Conservation (phyloP, 1,140 invertebrate species). For the Chrysomallon squamiferum region DNA sequence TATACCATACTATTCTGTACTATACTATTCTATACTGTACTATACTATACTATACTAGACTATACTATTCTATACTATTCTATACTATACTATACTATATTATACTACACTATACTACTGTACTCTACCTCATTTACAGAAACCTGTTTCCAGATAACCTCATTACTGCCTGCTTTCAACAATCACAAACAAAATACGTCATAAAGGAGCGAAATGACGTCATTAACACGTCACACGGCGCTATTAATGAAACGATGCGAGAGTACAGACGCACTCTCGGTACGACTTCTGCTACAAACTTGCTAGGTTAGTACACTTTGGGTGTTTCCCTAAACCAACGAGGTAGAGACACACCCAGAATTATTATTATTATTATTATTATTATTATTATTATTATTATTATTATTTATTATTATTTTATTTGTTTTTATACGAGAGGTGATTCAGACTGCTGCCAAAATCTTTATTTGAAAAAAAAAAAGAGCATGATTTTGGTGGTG, state of each 20-base stretch:
- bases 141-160: slow-evolving; percentile 26
- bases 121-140: no score
- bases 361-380: not conserved
- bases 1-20: not conserved
- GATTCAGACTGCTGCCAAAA: not conserved
- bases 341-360: no score
- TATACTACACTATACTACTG: no score
- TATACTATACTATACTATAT: not conserved
- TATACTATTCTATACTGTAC: not conserved
- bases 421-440: not conserved
- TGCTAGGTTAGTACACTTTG: slow-evolving; percentile 14
- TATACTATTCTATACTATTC: not conserved
- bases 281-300: not conserved
- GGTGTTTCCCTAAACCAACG: no score
- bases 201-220: not conserved
- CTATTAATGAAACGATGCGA: not conserved
- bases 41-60: not conserved
- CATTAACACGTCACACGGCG: not conserved
- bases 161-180: slow-evolving; percentile 19
- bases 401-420: not conserved
- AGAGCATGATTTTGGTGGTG: not conserved
- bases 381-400: not conserved
- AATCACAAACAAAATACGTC: slow-evolving; percentile 6
- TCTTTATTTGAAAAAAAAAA: not conserved
- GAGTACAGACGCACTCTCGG: slow-evolving; percentile 2